Percentiles rank a stretch among this genome's conserved stretches.
Conservation (phyloP, 2,888 invertebrate genomes). For the Spialia ferax region DNA sequence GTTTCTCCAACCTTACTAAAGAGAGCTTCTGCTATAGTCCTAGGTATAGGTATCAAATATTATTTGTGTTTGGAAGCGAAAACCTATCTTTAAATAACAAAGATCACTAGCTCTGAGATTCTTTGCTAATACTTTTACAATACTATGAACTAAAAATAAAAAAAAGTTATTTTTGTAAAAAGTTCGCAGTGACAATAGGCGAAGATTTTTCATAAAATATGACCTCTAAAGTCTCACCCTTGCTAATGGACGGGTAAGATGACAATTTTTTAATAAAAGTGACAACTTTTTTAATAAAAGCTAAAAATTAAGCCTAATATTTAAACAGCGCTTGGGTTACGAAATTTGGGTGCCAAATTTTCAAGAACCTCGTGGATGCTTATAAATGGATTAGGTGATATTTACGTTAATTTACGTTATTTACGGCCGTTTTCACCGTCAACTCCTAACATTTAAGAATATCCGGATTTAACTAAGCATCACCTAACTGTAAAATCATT, state of each 20-base stretch:
- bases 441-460: no score
- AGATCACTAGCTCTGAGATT: no score
- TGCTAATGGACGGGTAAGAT: constrained; percentile 22
- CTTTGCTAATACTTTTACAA: neutral
- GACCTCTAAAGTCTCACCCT: constrained; percentile 11
- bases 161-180: neutral
- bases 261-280: constrained; percentile 33
- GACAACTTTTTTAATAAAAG: constrained; percentile 29
- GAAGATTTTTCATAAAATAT: constrained; percentile 31
- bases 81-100: no score
- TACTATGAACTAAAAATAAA: neutral
- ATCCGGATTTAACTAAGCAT: no score
- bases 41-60: no score
- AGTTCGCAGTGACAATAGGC: neutral
- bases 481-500: no score
- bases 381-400: neutral
- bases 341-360: neutral
- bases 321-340: constrained; percentile 4
- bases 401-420: neutral
- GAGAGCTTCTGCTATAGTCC: no score
- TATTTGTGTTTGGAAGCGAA: no score
- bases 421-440: neutral
- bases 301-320: constrained; percentile 16
- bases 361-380: neutral
- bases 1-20: no score